Evolutionary conservation across 2,888 invertebrate species (phyloP).

Genomic region (Coelinius sp.): DNA sequence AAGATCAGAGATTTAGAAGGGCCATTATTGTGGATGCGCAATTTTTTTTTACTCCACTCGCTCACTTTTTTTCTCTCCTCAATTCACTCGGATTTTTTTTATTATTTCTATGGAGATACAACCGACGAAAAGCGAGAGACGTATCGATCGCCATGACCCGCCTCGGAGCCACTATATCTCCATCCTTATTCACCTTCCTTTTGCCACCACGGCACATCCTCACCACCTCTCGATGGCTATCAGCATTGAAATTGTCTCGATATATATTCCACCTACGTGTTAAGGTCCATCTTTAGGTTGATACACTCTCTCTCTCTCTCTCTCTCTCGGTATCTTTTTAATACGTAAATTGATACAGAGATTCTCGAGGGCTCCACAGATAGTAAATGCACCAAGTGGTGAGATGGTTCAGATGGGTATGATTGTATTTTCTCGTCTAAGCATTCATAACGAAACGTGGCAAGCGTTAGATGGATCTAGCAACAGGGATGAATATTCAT

Average conservation of each 20-base stretch:
- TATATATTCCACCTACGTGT: slow-evolving; percentile 10
- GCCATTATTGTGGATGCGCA: slow-evolving; percentile 45
- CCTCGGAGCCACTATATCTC: slow-evolving; percentile 22
- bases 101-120: not conserved
- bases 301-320: too few relatives aligned
- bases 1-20: slow-evolving; percentile 49
- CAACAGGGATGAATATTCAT: slow-evolving; percentile 14
- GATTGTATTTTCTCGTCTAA: slow-evolving; percentile 34
- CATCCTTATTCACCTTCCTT: not conserved
- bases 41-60: slow-evolving; percentile 22
- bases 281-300: not conserved
- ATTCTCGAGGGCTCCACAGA: too few relatives aligned
- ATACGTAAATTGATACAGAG: slow-evolving; percentile 13
- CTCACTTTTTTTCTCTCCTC: not conserved
- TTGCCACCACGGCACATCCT: not conserved
- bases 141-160: slow-evolving; percentile 37
- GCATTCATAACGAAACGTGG: slow-evolving; percentile 40
- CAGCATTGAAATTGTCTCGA: slow-evolving; percentile 23
- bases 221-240: slow-evolving; percentile 32
- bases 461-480: slow-evolving; percentile 18
- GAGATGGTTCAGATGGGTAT: not conserved
- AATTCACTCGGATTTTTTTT: not conserved
- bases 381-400: not conserved
- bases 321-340: not conserved
- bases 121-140: slow-evolving; percentile 24